Evolutionary conservation across 2,888 invertebrate species (phyloP), one percentile per base, ranked within the genome.

Genomic region (Himalopsyche japonica): DNA sequence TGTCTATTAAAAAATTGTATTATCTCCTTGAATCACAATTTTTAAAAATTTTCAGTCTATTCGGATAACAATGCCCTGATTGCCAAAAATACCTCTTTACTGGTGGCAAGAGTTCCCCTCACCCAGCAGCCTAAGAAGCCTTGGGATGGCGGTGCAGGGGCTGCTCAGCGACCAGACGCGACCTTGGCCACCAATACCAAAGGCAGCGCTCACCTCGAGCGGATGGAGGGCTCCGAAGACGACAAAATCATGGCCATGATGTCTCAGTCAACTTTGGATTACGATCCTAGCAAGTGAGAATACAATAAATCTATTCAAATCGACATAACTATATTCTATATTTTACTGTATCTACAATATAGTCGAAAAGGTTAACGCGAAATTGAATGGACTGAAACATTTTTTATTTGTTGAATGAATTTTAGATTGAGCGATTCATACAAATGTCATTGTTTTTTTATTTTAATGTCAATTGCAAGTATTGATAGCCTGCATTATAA

Each of bases 191-290:
- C 91, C 88, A 93, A 91, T 88, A 93, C 94, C 88, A 93, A 94
- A 77, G 94, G 95, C 88, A 93, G 95, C 87, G 95, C 97, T 82
- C 98, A 98, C 92, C 92, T 98, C 88, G 95, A 97, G 76, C 95
- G 95, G 91, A 95, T 98, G 92, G 97, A 98, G 92, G 97, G 97
- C 87, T 96, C 97, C 81, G 99, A 99, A 92, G 98, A 98, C 89
- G 99, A 99, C 89, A 99, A 99, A 92, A 98, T 99, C 88, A 96
- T 96, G 90, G 98, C 98, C 86, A 98, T 99, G 97, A 98, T 99
- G 95, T 95, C 96, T 87, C 98, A 99, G 90, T 98, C 99, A 43
- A 98, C 98, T 47, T 96, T 96, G 90, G 98, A 98, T 90, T 99
- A 99, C 93, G 98, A 98, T 91, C 98, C 98, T 87, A 97, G 98